Percentiles rank a stretch among this genome's conserved stretches.
These are phyloP conservation scores for Cnemophilus loriae DNA, from an alignment of 2,113 vertebrate species.

Conservation along the genomic window DNA sequence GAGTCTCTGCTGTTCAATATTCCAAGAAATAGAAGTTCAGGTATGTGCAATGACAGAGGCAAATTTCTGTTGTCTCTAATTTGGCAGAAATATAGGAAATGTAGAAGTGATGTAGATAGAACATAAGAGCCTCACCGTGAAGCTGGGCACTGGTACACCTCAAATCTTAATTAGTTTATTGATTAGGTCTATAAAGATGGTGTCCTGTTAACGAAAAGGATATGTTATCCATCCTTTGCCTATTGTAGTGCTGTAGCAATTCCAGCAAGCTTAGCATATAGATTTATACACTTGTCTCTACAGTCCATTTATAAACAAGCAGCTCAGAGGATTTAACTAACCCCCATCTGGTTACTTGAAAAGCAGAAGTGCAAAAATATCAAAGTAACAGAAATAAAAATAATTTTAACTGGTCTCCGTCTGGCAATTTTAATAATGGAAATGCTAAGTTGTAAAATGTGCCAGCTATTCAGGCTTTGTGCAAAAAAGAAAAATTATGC, in stretches of 20 bases:
- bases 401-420: not conserved
- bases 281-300: not conserved
- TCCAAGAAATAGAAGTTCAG: not conserved
- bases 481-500: not conserved
- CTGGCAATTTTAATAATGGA: conserved; percentile 42
- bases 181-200: not conserved
- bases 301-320: conserved; percentile 20
- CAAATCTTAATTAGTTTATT: conserved; percentile 26
- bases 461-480: not conserved
- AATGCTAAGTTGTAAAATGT: not conserved
- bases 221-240: not conserved
- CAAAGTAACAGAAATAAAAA: not conserved
- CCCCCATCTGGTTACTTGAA: conserved; percentile 23
- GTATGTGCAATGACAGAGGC: not conserved
- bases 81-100: not conserved
- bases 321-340: conserved; percentile 36
- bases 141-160: not conserved
- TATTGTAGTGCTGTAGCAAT: not conserved
- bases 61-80: not conserved
- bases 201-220: not conserved
- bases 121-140: not conserved
- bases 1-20: not conserved
- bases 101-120: not conserved
- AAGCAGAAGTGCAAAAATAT: conserved; percentile 25
- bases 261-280: not conserved